Evolutionary conservation across 2,888 invertebrate species (phyloP).

Genomic region (Tenthredo notha): DNA sequence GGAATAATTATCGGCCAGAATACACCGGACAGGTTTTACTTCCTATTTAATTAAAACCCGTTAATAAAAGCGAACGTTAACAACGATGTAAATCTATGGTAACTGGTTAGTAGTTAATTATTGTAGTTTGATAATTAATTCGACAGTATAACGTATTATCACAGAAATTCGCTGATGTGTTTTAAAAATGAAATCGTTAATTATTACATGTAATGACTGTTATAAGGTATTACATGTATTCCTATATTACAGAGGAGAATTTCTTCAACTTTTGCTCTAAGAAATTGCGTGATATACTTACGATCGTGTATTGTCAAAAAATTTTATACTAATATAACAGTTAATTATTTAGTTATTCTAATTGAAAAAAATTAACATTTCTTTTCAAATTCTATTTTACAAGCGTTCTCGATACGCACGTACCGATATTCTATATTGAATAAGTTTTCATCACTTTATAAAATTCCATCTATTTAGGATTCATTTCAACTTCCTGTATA

Average conservation of each 20-base stretch:
- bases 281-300: constrained; percentile 4
- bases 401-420: neutral
- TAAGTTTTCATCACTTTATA: constrained; percentile 6
- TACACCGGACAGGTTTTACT: constrained; percentile 10
- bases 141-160: constrained; percentile 33
- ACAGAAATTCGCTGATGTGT: constrained; percentile 39
- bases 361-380: neutral
- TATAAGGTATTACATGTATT: neutral
- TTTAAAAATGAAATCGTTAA: constrained; percentile 21
- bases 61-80: constrained; percentile 32
- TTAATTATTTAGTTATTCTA: neutral
- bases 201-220: neutral
- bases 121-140: constrained; percentile 32
- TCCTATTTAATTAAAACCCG: constrained; percentile 22
- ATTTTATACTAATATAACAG: constrained; percentile 13
- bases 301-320: constrained; percentile 25
- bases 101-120: constrained; percentile 7
- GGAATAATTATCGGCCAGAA: constrained; percentile 16
- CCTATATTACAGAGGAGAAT: neutral
- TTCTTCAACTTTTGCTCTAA: neutral
- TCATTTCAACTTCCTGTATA: neutral
- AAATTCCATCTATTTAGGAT: constrained; percentile 6
- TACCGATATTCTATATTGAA: neutral
- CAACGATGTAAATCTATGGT: constrained; percentile 35
- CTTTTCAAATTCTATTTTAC: neutral